Evolutionary conservation across 2,797 vertebrate species (phyloP).

Genomic region (Lacerta bilineata): DNA sequence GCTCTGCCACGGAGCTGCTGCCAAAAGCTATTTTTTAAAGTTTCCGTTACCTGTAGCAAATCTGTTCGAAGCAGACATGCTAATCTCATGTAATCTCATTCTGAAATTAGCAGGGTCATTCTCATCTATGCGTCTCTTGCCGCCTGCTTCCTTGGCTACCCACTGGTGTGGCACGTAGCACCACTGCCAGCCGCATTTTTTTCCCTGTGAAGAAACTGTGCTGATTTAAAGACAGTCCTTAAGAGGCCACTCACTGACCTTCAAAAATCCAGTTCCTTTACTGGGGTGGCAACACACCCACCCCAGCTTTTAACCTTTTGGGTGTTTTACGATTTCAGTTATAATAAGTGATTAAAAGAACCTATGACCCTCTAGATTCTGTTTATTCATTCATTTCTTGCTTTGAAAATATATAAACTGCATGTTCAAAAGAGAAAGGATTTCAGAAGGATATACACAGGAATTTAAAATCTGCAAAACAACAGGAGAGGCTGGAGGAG

Average conservation of each 20-base stretch:
- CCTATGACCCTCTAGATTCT: too few relatives aligned
- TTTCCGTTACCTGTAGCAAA: not conserved
- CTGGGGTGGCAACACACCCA: too few relatives aligned
- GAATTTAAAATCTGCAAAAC: too few relatives aligned
- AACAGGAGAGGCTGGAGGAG: too few relatives aligned
- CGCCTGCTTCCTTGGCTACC: constrained; percentile 7
- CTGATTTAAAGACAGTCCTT: not conserved
- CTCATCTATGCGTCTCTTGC: constrained; percentile 36
- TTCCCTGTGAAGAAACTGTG: not conserved
- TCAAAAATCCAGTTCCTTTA: not conserved
- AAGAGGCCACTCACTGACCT: too few relatives aligned
- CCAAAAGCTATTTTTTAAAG: rapidly evolving
- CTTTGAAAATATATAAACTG: too few relatives aligned
- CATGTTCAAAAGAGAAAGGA: too few relatives aligned
- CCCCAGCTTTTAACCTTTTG: not conserved
- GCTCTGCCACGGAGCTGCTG: too few relatives aligned
- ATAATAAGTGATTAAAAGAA: not conserved
- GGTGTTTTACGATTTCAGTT: not conserved
- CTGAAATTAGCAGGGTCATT: constrained; percentile 50
- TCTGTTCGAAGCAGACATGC: constrained; percentile 49
- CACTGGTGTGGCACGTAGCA: not conserved
- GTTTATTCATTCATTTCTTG: too few relatives aligned
- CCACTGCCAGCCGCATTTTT: not conserved
- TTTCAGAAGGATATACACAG: too few relatives aligned
- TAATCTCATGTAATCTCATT: constrained; percentile 60